Base-by-base conservation (phyloP, 2,113 vertebrate genomes). In the Haemorhous mexicanus region DNA sequence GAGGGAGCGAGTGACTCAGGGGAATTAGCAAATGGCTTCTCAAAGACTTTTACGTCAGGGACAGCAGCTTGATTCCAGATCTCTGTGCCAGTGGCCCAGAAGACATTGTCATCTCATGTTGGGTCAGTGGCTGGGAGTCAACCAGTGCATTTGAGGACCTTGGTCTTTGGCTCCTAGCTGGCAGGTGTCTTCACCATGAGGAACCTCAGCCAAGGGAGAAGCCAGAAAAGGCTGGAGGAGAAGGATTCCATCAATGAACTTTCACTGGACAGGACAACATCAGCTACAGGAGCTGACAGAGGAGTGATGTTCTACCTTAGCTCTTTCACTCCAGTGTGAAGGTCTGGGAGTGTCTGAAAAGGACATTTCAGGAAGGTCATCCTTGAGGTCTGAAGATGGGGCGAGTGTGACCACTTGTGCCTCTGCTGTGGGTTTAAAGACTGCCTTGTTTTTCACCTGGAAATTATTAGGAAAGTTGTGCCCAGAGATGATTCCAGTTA, bases 11-110 rank as follows among this genome's bases (percentile, higher is more conserved):
- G 88, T 95, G 85, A 96, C 88, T 95, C 90, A 95, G 80, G 92
- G 88, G 93, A 96, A 87, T 96, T 79, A 95, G 83, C 86, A 93
- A 94, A 89, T 90, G 95, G 85, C 92, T 96, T 96, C 96, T 79
- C 89, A 81, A 97, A 96, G 86, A 49, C 86, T 90, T 87, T 90
- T 95, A 87, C 69, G 30, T 95, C 93, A 94, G 87, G 90, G 39
- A 62, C 92, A 75, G 66, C 61, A 96, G 64, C 75, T 92, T 15
- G 0, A 11, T 82, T 87, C 47, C 82, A 73, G 70, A 61, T 46
- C 46, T 49, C 3, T 6, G 33, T 94, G 92, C 79, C 80, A 75
- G 92, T 92, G 79, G 76, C 49, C 68, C 84, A 87, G 69, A 64
- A 93, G 80, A 58, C 50, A 16, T 35, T 92, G 93, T 70, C 87